These are phyloP conservation scores for Alviniconcha marisindica DNA, from an alignment of 1,140 invertebrate genomes.

Conservation along the genomic window DNA sequence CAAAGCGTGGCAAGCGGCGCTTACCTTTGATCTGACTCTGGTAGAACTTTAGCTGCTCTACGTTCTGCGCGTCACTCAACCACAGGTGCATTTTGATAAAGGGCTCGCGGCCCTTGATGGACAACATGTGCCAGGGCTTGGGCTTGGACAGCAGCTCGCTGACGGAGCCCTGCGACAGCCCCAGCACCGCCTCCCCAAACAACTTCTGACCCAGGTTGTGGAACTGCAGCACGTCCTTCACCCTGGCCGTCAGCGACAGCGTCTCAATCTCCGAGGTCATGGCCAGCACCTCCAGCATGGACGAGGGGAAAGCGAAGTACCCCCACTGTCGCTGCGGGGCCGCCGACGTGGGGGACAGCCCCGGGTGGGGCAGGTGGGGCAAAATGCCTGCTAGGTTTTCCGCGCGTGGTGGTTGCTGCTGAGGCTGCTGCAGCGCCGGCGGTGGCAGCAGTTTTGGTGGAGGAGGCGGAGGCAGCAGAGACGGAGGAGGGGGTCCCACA, in stretches of 20 bases:
- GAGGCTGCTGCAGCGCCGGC: neutral
- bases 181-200: constrained; percentile 97
- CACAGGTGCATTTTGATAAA: constrained; percentile 99
- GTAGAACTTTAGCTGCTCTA: constrained; percentile 83
- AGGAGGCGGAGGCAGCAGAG: constrained; percentile 44
- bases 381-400: neutral
- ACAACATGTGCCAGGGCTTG: constrained; percentile 99
- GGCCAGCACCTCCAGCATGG: constrained; percentile 90
- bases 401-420: neutral
- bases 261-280: constrained; percentile 97
- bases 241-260: constrained; percentile 96
- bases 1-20: neutral
- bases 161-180: constrained; percentile 97
- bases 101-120: constrained; percentile 97
- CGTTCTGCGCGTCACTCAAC: constrained; percentile 95
- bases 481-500: constrained; percentile 28
- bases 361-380: neutral
- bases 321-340: constrained; percentile 56
- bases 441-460: constrained; percentile 42
- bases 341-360: neutral
- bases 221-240: constrained; percentile 96
- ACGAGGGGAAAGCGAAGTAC: constrained; percentile 66
- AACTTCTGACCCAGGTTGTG: constrained; percentile 99
- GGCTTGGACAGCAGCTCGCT: constrained; percentile 98
- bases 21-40: constrained; percentile 76